Evolutionary conservation across 2,888 invertebrate genomes (phyloP).

Genomic region (Phanerotoma sp.): DNA sequence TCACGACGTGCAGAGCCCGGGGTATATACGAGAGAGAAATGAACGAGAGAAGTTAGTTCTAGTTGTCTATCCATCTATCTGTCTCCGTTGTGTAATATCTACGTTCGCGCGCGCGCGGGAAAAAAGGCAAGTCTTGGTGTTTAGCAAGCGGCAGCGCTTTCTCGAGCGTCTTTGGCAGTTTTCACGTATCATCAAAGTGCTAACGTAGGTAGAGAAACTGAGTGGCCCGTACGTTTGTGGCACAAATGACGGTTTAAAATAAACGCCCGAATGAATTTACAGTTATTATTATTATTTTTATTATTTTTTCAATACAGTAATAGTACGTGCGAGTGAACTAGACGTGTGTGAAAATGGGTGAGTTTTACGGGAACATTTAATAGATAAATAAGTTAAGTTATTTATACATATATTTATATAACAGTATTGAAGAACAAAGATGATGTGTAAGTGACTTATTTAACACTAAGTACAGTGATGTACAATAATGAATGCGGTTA

Average conservation of each 20-base stretch:
- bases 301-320: too few species aligned
- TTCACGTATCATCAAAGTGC: slow-evolving; percentile 23
- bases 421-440: too few species aligned
- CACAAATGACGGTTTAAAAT: background rate
- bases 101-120: slow-evolving; percentile 32
- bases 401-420: too few species aligned
- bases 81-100: slow-evolving; percentile 25
- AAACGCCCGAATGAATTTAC: too few species aligned
- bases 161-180: slow-evolving; percentile 20
- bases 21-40: slow-evolving; percentile 2
- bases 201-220: slow-evolving; percentile 11
- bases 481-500: slow-evolving; percentile 1
- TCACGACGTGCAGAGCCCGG: slow-evolving; percentile 4
- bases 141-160: slow-evolving; percentile 13
- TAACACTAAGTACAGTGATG: background rate
- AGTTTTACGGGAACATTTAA: background rate
- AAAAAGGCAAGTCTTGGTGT: background rate
- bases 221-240: background rate
- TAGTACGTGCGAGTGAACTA: too few species aligned
- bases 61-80: slow-evolving; percentile 3
- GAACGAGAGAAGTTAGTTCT: slow-evolving; percentile 3
- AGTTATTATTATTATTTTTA: too few species aligned
- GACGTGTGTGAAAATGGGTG: background rate
- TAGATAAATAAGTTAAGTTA: too few species aligned
- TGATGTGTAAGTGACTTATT: too few species aligned